Conservation (phyloP, 2,888 invertebrate species). For the Junonia oenone region DNA sequence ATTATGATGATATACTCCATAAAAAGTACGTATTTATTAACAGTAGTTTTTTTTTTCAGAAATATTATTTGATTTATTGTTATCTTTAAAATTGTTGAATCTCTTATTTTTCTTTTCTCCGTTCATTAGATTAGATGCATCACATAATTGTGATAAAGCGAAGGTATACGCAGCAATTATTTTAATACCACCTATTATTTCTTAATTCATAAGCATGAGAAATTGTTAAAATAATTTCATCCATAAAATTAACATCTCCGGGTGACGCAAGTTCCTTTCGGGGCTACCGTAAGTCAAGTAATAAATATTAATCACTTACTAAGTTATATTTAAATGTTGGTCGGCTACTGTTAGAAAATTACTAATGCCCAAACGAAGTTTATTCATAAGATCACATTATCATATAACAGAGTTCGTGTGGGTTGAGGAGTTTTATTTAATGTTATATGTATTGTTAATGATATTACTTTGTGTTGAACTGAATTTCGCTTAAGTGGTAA, state of each 20-base stretch:
- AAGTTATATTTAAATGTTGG: slow-evolving; percentile 67
- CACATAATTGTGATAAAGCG: background rate
- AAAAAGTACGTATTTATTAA: no score
- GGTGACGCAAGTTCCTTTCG: slow-evolving; percentile 35
- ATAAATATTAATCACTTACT: slow-evolving; percentile 71
- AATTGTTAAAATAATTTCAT: slow-evolving; percentile 39
- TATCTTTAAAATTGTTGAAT: background rate
- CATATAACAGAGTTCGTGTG: slow-evolving; percentile 49
- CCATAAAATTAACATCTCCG: slow-evolving; percentile 42
- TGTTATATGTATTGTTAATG: slow-evolving; percentile 28
- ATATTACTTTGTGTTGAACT: background rate
- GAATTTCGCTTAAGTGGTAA: background rate
- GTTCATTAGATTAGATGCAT: background rate
- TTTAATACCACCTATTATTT: slow-evolving; percentile 14
- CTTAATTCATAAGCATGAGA: slow-evolving; percentile 24
- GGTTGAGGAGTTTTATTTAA: slow-evolving; percentile 36
- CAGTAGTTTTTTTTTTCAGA: no score
- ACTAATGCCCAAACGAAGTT: slow-evolving; percentile 51
- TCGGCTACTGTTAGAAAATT: slow-evolving; percentile 67
- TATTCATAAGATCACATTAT: slow-evolving; percentile 61
- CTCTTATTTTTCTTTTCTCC: no score
- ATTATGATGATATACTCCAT: background rate
- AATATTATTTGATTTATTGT: background rate
- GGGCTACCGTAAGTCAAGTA: slow-evolving; percentile 42
- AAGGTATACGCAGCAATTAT: background rate